Evolutionary conservation across 2,888 invertebrate genomes (phyloP), one percentile per base, ranked within the genome.

Genomic region (Apamea crenata): DNA sequence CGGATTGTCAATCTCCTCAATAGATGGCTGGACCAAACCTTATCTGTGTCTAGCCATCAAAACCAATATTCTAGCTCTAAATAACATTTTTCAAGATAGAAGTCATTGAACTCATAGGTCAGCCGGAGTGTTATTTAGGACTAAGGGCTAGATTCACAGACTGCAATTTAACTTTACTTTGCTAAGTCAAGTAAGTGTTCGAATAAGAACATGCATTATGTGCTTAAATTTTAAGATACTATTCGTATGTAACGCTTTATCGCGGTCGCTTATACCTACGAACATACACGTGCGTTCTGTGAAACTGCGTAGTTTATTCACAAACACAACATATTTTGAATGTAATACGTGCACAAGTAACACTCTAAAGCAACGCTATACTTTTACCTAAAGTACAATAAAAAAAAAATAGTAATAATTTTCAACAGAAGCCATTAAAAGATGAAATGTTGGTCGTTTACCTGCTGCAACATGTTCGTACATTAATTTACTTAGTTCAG

Each of bases 401-500:
- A 14, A 68, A 56, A n/a, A 53, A 53, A 70, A 47, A 65, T 32
- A 16, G n/a, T 53, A 65, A 59, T 25, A 44, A 63, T 66, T 18
- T 53, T 65, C 47, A 67, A 53, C 40, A 40, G 29, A n/a, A 53
- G 29, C n/a, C 81, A 81, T 85, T 68, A 77, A 74, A 79, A 77
- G 40, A 88, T 81, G 80, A 79, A 78, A 80, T 83, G 67, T 75
- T 40, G 40, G 87, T 86, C 83, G 78, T 88, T 88, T 81, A 83
- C 88, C 74, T 82, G 81, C 68, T 47, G 86, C 69, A 77, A 74
- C 88, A 82, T 87, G 80, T 78, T 84, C 82, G 78, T 80, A 84
- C 84, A 86, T 83, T 88, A 90, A 90, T 90, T 89, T 89, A 89
- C 83, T 90, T 83, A 85, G 84, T 88, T 88, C 81, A 84, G 70